Evolutionary conservation across 53 echinoderm and acorn worm genomes (phyloP).

Genomic region (Crossaster papposus): DNA sequence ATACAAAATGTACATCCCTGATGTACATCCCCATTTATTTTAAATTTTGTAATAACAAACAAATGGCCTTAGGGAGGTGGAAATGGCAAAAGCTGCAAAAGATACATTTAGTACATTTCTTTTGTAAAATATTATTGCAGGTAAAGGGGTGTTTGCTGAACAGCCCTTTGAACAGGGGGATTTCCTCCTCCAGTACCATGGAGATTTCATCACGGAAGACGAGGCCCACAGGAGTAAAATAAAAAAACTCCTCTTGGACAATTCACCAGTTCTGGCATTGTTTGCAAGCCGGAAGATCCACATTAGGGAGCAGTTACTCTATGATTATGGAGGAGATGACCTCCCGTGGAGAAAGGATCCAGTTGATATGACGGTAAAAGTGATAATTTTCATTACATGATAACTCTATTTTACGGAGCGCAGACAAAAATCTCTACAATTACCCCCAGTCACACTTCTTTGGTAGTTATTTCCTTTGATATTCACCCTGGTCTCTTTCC

Average conservation of each 20-base stretch:
- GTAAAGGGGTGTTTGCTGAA: slow-evolving; percentile 11
- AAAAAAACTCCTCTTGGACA: background rate
- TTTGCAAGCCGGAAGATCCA: background rate
- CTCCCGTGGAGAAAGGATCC: slow-evolving; percentile 19
- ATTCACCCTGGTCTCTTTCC: too few species aligned
- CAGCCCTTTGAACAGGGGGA: background rate
- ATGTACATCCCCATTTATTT: too few species aligned
- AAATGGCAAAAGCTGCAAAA: background rate
- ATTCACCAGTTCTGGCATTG: background rate
- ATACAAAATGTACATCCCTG: too few species aligned
- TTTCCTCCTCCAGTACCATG: background rate
- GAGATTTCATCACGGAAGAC: background rate
- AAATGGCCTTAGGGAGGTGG: too few species aligned
- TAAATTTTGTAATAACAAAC: too few species aligned
- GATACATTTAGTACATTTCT: background rate
- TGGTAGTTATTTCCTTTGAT: too few species aligned
- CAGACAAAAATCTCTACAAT: background rate
- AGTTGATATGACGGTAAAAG: slow-evolving; percentile 14
- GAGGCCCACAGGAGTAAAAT: slow-evolving; percentile 14
- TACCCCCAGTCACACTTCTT: too few species aligned
- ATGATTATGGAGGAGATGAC: slow-evolving; percentile 18
- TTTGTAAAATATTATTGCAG: background rate
- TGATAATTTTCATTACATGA: background rate
- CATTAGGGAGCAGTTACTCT: slow-evolving; percentile 6
- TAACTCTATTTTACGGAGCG: too few species aligned